A percentile compares a stretch with the other conserved stretches of the same genome.
Conservation (phyloP, 2,888 invertebrate genomes). For the Philaethria dido region DNA sequence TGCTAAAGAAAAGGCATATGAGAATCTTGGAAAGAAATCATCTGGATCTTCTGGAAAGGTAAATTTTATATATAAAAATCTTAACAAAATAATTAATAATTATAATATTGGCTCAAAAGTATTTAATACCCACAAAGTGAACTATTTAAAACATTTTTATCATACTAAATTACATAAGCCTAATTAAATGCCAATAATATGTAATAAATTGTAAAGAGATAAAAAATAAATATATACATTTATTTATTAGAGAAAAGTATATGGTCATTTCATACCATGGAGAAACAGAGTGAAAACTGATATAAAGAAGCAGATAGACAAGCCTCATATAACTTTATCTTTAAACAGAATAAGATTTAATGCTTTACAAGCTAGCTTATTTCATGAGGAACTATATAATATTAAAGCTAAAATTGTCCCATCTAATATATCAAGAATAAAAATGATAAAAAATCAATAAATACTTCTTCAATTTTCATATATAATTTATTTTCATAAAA, state of each 20-base stretch:
- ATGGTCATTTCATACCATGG: constrained; percentile 70
- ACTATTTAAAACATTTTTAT: neutral
- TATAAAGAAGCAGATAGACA: constrained; percentile 47
- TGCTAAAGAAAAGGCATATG: constrained; percentile 88
- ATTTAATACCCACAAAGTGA: neutral
- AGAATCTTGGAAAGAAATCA: constrained; percentile 86
- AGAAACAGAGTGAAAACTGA: constrained; percentile 48
- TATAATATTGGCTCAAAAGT: constrained; percentile 35
- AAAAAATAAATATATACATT: constrained; percentile 3
- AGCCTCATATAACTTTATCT: constrained; percentile 47
- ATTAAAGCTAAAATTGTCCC: constrained; percentile 52
- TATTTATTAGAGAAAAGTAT: constrained; percentile 43
- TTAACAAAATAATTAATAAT: constrained; percentile 43
- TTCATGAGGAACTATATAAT: constrained; percentile 54
- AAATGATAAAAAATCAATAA: neutral
- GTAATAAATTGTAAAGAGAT: constrained; percentile 3
- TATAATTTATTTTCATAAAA: constrained; percentile 5
- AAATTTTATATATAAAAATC: constrained; percentile 50
- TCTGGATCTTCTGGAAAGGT: constrained; percentile 73
- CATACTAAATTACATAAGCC: neutral
- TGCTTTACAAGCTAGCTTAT: constrained; percentile 56
- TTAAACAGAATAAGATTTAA: constrained; percentile 52
- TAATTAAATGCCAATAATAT: neutral
- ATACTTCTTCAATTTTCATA: neutral
- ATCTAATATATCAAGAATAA: constrained; percentile 18